phyloP scores from a whole-genome alignment of 1,140 invertebrate genomes.

The Ceratoteleas bidentatus region DNA sequence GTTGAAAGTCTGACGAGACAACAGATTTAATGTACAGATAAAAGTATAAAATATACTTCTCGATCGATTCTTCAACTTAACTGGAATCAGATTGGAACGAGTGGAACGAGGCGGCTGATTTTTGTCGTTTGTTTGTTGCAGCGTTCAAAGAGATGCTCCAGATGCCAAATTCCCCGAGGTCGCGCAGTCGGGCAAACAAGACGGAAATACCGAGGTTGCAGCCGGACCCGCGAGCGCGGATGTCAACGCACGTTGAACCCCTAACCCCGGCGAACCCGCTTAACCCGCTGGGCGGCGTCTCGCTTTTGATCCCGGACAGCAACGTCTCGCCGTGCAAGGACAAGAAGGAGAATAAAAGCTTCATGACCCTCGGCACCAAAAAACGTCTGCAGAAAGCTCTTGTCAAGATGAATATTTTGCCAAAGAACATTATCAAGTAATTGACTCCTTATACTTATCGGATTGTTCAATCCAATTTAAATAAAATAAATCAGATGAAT shows the following conservation, averaged over 20 bases:
- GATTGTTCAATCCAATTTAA: too few species aligned
- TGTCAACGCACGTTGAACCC: constrained; percentile 83
- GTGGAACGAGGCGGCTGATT: background rate
- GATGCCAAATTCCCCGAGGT: constrained; percentile 89
- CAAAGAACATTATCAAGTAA: too few species aligned
- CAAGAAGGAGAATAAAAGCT: constrained; percentile 89
- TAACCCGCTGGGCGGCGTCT: constrained; percentile 75
- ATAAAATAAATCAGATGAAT: too few species aligned
- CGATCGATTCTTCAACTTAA: too few species aligned
- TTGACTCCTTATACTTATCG: too few species aligned
- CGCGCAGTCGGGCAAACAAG: constrained; percentile 83
- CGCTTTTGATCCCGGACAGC: constrained; percentile 74
- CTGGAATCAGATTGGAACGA: too few species aligned
- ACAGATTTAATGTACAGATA: constrained; percentile 4
- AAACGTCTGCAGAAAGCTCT: constrained; percentile 92
- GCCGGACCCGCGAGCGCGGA: constrained; percentile 85
- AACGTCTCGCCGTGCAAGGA: constrained; percentile 80
- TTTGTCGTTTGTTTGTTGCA: constrained; percentile 70
- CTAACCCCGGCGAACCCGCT: constrained; percentile 75
- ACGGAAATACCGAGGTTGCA: constrained; percentile 84
- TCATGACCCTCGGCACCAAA: constrained; percentile 94
- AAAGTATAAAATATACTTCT: too few species aligned
- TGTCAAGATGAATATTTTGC: constrained; percentile 95
- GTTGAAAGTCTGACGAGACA: too few species aligned
- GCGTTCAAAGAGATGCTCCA: constrained; percentile 92